Evolutionary conservation across 2,797 vertebrate genomes (phyloP), one percentile per base, ranked within the genome.

Genomic region (Selene dorsalis): DNA sequence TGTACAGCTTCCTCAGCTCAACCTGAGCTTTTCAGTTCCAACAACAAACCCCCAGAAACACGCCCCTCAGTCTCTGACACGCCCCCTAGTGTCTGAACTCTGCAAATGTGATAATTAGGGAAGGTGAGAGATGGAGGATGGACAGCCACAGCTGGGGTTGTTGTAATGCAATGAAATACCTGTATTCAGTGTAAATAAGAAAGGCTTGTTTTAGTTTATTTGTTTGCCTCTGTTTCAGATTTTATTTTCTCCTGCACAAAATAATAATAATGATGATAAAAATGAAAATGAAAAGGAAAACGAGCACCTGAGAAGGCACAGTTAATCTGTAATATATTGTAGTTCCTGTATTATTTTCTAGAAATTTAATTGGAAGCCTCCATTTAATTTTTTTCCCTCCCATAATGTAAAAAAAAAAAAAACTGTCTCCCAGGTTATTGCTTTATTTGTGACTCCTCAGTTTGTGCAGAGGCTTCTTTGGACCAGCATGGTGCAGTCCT

Each of bases 171-270:
- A 89, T 82, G 55, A 87, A 76, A 80, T 71, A 75, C 85, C 74
- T 92, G 77, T 91, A 87, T 85, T 88, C 84, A 91, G 0, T 95
- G 93, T 95, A 94, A 94, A 94, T 93, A 94, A 77, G 73, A 91
- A 89, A 84, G 63, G 84, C 82, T 89, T 84, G 75, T 91, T 87
- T 91, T 84, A 83, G 79, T 78, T 85, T 75, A 20, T 58, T 87
- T 84, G 64, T 84, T 79, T 69, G 75, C 75, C 85, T 88, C 67
- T 18, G 13, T 88, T 91, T 57, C 58, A 92, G 77, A 87, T 75
- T 85, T 86, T 89, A 86, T 91, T 90, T 91, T 89, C 80, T 88
- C 71, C 86, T 78, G 78, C 83, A 83, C 80, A 88, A 86, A 80
- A 80, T 64, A 76, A 75, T 80, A 63, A 79, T 77, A n/a, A 76